Evolutionary conservation across 64 coral and sea anemone species (phyloP).

Genomic region (Platygyra sinensis): DNA sequence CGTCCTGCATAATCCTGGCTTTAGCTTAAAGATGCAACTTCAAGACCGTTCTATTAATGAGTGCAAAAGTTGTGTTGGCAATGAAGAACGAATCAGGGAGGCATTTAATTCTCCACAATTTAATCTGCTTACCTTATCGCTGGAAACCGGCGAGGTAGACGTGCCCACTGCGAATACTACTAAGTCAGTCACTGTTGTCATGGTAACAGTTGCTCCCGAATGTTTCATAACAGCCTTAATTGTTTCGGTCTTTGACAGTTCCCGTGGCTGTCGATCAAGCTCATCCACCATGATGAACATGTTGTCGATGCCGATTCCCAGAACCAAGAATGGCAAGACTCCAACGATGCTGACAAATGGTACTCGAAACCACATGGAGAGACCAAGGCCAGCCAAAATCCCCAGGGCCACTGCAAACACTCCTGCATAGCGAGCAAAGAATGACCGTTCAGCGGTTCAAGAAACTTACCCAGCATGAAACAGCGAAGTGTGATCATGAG

Average conservation of each 20-base stretch:
- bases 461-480: constrained; percentile 47
- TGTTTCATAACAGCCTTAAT: constrained; percentile 72
- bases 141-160: constrained; percentile 60
- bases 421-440: constrained; percentile 57
- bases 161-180: constrained; percentile 89
- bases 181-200: constrained; percentile 89
- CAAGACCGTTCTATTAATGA: no score
- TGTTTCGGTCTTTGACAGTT: constrained; percentile 29
- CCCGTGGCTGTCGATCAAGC: constrained; percentile 64
- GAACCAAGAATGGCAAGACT: constrained; percentile 75
- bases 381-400: constrained; percentile 36
- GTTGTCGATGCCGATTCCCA: constrained; percentile 87
- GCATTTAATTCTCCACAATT: neutral
- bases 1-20: no score
- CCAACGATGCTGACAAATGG: constrained; percentile 80
- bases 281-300: constrained; percentile 83
- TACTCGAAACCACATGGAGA: constrained; percentile 18
- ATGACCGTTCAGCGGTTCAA: constrained; percentile 57
- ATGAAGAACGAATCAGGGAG: neutral
- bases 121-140: neutral
- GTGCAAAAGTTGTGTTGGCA: no score
- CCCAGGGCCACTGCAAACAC: constrained; percentile 56
- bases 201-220: constrained; percentile 76
- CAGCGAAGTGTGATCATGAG: constrained; percentile 55
- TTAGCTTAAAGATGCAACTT: no score